Percentiles rank a stretch among this genome's conserved stretches.
Conservation (phyloP, 1,140 invertebrate species). For the Ips nitidus region DNA sequence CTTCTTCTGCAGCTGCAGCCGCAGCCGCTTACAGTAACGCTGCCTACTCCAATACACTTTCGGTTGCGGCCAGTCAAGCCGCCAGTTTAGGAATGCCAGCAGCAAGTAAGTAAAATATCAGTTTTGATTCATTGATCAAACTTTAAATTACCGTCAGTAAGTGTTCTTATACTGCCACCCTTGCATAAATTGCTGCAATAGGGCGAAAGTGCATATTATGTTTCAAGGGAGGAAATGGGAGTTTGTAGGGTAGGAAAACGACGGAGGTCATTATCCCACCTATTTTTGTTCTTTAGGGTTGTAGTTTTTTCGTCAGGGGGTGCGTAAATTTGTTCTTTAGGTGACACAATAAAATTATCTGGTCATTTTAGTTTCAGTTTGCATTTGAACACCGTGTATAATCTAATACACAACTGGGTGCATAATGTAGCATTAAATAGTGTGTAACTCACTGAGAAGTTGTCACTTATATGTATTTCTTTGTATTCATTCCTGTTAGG, state of each 20-base stretch:
- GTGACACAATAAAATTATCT: too few relatives aligned
- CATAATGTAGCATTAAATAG: too few relatives aligned
- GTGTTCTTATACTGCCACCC: conserved; percentile 15
- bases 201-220: conserved; percentile 25
- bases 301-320: too few relatives aligned
- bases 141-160: conserved; percentile 10
- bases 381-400: too few relatives aligned
- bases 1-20: conserved; percentile 50
- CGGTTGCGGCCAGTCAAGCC: conserved; percentile 78
- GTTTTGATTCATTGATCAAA: background rate
- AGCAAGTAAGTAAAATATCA: conserved; percentile 58
- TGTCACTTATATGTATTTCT: background rate
- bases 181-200: conserved; percentile 25
- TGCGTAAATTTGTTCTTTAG: too few relatives aligned
- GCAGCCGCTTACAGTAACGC: conserved; percentile 57
- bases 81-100: conserved; percentile 69
- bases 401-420: too few relatives aligned
- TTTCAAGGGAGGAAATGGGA: background rate
- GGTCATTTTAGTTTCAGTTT: too few relatives aligned
- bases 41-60: conserved; percentile 72
- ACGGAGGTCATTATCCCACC: background rate
- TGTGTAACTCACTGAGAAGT: too few relatives aligned
- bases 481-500: conserved; percentile 1
- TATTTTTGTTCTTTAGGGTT: too few relatives aligned
- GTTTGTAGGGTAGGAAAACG: background rate